phyloP scores from a whole-genome alignment of 2,113 vertebrate genomes.

The Oxyruncus cristatus region DNA sequence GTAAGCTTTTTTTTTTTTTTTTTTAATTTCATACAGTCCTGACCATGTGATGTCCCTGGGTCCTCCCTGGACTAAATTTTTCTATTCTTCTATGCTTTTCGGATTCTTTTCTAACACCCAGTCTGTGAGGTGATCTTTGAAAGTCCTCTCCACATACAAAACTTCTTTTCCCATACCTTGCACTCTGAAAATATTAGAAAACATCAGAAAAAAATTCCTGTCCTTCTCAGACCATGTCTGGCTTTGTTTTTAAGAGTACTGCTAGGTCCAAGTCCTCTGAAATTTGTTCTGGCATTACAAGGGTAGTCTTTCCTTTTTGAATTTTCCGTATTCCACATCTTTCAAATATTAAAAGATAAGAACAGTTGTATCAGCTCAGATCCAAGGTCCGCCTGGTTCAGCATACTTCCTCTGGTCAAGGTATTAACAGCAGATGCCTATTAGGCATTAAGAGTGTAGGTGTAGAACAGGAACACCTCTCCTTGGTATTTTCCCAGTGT shows the following conservation, averaged over 20 bases:
- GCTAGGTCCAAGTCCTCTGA: background rate
- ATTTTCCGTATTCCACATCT: background rate
- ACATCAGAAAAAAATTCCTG: background rate
- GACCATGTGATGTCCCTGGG: background rate
- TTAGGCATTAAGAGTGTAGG: background rate
- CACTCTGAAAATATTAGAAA: background rate
- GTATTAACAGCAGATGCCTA: background rate
- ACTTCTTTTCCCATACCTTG: background rate
- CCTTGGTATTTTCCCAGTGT: background rate
- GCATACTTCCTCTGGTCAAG: background rate
- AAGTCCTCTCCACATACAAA: background rate
- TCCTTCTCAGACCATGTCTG: background rate
- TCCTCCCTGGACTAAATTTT: background rate
- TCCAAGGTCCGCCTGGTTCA: background rate
- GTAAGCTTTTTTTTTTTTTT: background rate
- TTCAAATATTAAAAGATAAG: background rate
- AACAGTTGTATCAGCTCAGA: background rate
- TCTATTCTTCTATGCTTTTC: background rate
- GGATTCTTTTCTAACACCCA: background rate
- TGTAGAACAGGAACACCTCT: background rate
- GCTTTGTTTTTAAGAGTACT: background rate
- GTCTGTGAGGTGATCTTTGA: background rate
- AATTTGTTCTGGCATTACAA: background rate
- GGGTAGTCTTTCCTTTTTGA: background rate
- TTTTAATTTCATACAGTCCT: background rate